These are phyloP conservation scores for Sterna hirundo DNA, from an alignment of 2,113 vertebrate species.

Conservation along the genomic window DNA sequence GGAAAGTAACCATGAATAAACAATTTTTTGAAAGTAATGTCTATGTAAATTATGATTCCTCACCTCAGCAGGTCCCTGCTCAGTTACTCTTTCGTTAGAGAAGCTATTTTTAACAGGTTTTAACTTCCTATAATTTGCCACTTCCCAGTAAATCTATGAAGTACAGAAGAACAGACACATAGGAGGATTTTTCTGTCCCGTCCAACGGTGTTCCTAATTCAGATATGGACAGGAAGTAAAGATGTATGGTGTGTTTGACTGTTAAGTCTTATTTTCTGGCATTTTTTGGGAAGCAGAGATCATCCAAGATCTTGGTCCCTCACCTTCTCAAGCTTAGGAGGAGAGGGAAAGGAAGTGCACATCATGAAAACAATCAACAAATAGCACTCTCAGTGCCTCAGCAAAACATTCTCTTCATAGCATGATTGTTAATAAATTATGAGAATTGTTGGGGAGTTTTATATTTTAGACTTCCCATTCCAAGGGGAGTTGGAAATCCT, in stretches of 20 bases:
- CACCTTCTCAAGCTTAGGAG: background rate
- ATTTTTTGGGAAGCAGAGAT: background rate
- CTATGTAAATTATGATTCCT: background rate
- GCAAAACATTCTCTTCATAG: background rate
- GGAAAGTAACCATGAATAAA: background rate
- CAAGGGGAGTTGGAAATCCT: background rate
- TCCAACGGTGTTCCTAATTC: background rate
- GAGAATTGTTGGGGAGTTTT: background rate
- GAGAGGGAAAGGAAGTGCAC: background rate
- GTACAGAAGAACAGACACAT: background rate
- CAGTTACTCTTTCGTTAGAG: background rate
- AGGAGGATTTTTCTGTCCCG: background rate
- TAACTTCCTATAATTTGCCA: background rate
- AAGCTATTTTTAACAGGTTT: background rate
- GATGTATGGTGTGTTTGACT: background rate
- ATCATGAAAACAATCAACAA: background rate
- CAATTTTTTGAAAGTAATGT: background rate
- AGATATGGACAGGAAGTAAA: background rate
- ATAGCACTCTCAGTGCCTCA: background rate
- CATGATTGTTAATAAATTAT: background rate
- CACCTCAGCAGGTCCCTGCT: background rate
- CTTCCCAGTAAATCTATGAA: background rate
- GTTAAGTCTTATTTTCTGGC: background rate
- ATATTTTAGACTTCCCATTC: background rate
- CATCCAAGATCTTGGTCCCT: background rate